Base-by-base conservation (phyloP, 1,140 invertebrate genomes). In the Zaprionus nigranus region DNA sequence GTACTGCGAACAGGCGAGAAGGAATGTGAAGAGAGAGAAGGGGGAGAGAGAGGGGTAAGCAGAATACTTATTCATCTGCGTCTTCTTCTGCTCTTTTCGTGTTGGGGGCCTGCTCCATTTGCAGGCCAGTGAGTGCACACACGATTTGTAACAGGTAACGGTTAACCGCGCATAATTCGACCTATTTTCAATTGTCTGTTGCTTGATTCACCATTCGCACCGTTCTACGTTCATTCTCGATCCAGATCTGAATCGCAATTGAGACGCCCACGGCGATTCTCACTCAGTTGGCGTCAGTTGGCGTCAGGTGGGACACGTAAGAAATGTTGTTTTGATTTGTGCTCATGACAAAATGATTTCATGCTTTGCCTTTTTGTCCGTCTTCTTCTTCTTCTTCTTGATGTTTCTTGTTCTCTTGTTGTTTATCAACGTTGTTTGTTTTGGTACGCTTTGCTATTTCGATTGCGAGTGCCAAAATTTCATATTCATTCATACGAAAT, bases 301-400 rank as follows among this genome's bases (percentile, higher is more conserved):
- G 20, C 65, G 49, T 53, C 60, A 17, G 38, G 53, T 56, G 24
- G 13, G 26, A 22, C 51, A 72, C 62, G 69, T 65, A 66, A 66
- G 69, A 73, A 72, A 57, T 78, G 57, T 76, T 79, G 81, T 83
- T 83, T 82, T 83, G 67, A 59, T 75, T 82, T 72, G 67, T 78
- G 81, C 63, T 82, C 81, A 75, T 78, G 80, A 82, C 65, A 82
- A 82, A 82, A 82, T 82, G 64, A 78, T 82, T 82, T 82, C 71
- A 74, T 56, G 64, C 63, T 67, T 73, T 73, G 46, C 57, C 20
- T 24, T 69, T 75, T 57, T 62, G 34, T 75, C 3, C n/a, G 26
- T 26, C 17, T 53, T 64, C 5, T 38, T 13, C 11, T 20, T 28
- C 2, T 17, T 17, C n/a, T 40, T 54, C 9, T 49, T 49, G 12